A percentile compares a stretch with the other conserved stretches of the same genome.
Conservation (phyloP, 1,140 invertebrate genomes). For the Sarcophaga peregrina region DNA sequence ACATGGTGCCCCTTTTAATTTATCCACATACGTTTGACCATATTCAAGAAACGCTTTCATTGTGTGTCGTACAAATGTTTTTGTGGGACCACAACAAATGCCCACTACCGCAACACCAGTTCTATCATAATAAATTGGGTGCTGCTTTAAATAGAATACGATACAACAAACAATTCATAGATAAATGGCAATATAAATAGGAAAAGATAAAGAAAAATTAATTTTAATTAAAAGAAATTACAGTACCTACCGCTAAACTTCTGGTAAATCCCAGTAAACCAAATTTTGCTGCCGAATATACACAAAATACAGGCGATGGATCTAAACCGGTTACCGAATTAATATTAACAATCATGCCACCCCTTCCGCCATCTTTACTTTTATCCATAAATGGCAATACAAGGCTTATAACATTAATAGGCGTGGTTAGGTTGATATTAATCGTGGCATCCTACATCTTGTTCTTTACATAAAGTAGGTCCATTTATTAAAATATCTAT, state of each 20-base stretch:
- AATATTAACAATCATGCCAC: conserved; percentile 75
- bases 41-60: conserved; percentile 56
- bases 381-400: conserved; percentile 69
- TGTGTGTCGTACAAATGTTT: conserved; percentile 54
- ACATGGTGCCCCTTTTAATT: conserved; percentile 55
- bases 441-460: conserved; percentile 58
- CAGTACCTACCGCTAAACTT: conserved; percentile 58
- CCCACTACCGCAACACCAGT: conserved; percentile 62
- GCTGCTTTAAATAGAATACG: conserved; percentile 45
- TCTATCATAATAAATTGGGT: conserved; percentile 56
- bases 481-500: conserved; percentile 64
- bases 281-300: conserved; percentile 69
- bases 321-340: conserved; percentile 72
- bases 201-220: neutral
- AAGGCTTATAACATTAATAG: conserved; percentile 60
- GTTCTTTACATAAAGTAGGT: conserved; percentile 56
- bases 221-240: neutral
- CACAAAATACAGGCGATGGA: conserved; percentile 62
- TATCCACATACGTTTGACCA: conserved; percentile 58
- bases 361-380: conserved; percentile 69
- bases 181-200: neutral
- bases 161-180: neutral
- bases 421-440: conserved; percentile 58
- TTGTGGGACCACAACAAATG: conserved; percentile 60
- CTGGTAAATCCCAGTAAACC: conserved; percentile 68